Evolutionary conservation across 2,888 invertebrate species (phyloP), one percentile per base, ranked within the genome.

Genomic region (Latrodectus hesperus): DNA sequence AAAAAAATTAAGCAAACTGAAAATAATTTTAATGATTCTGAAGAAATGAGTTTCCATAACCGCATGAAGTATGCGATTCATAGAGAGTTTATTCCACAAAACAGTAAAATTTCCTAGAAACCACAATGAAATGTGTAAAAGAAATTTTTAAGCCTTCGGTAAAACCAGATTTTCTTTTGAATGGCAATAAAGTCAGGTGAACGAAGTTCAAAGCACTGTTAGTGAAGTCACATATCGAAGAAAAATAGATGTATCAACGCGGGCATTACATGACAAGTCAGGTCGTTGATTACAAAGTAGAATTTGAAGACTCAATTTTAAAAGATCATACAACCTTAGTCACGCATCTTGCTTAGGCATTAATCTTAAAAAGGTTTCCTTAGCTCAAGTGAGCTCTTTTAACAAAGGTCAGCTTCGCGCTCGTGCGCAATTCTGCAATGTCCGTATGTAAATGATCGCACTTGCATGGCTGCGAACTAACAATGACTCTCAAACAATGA

Each of bases 371-470:
- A 68, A 38, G 38, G 38, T 38, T 38, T 53, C 83, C 22, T 60
- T 64, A 83, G 67, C 70, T 70, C 70, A 70, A 64, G 71, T 71
- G 67, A 51, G 71, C 38, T 64, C 77, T 51, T 76, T 75, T 64
- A 65, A 67, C 76, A 70, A 71, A 83, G 76, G 83, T 76, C 76
- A 83, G 52, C 65, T 71, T 65, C 49, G 76, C 73, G 52, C 16
- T 26, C 81, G 74, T 74, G 81, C 81, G 74, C 81, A 67, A 68
- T 38, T 74, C 67, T 81, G 67, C 17, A 52, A 64, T 64, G 71
- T 11, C 60, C 52, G 77, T 83, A 77, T 77, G 83, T 76, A 83
- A 83, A 83, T 83, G 76, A 81, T 71, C 38, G 12, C n/a, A 60
- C 80, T 38, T 80, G 68, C 75, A 74, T 64, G 76, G 76, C n/a